These are phyloP conservation scores for Trimorus sp. DNA, from an alignment of 2,888 invertebrate genomes.

Conservation along the genomic window DNA sequence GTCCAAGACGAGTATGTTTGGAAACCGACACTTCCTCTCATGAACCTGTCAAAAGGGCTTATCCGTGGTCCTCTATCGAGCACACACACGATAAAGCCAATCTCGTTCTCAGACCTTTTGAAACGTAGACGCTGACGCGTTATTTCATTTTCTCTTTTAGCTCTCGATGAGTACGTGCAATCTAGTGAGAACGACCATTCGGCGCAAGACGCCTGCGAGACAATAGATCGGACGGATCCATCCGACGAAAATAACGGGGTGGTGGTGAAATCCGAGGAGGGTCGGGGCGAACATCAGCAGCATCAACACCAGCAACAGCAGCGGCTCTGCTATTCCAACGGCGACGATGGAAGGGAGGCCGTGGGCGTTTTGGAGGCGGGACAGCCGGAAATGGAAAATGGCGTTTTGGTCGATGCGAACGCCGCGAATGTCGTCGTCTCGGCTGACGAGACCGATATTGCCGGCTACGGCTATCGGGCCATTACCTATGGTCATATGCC, in stretches of 20 bases:
- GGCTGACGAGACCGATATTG: no score
- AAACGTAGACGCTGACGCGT: neutral
- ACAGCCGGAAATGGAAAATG: conserved; percentile 79
- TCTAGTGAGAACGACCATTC: conserved; percentile 53
- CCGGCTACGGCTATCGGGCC: conserved; percentile 70
- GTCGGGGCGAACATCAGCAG: conserved; percentile 64
- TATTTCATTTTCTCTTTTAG: conserved; percentile 55
- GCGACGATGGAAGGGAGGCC: conserved; percentile 76
- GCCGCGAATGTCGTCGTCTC: conserved; percentile 68
- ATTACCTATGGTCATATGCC: conserved; percentile 71
- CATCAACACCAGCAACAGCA: no score
- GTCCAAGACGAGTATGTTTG: conserved; percentile 15
- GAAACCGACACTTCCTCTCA: conserved; percentile 35
- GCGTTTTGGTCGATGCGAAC: conserved; percentile 75
- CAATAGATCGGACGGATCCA: conserved; percentile 38
- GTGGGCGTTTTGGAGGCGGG: conserved; percentile 81
- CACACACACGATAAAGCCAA: conserved; percentile 24
- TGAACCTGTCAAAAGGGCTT: conserved; percentile 44
- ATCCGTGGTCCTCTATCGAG: conserved; percentile 11
- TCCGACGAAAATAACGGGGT: conserved; percentile 61
- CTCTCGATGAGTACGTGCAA: conserved; percentile 60
- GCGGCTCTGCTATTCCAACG: conserved; percentile 70
- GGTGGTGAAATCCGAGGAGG: conserved; percentile 54
- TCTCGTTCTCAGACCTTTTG: conserved; percentile 20
- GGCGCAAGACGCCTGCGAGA: conserved; percentile 47